Conservation (phyloP, 2,113 vertebrate genomes). For the Bungarus multicinctus region DNA sequence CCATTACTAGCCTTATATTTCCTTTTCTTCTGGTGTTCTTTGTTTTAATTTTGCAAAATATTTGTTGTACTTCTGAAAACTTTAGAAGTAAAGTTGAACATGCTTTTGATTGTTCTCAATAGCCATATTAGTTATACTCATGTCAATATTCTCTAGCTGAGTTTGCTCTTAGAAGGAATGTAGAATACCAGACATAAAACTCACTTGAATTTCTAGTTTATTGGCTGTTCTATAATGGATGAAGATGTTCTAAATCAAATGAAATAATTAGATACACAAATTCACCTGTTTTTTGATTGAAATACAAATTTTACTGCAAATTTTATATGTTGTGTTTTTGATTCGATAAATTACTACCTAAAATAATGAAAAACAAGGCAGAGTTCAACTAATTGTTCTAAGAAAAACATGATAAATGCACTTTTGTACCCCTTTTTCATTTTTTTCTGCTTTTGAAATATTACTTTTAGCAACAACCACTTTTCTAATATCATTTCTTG, state of each 20-base stretch:
- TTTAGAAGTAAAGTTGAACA: no score
- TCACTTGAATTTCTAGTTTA: background rate
- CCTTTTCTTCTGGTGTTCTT: background rate
- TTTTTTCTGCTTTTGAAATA: no score
- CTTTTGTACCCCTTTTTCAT: no score
- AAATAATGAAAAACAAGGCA: no score
- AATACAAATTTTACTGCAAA: background rate
- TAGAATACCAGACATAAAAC: background rate
- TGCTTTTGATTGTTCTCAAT: background rate
- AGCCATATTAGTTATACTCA: background rate
- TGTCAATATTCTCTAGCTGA: background rate
- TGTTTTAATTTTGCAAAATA: background rate
- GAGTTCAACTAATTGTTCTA: no score
- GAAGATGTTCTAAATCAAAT: background rate
- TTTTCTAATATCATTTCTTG: no score
- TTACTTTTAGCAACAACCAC: no score
- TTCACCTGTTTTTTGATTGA: background rate
- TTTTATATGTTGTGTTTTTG: background rate
- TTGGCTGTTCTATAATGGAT: background rate
- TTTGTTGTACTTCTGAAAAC: background rate
- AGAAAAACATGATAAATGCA: no score
- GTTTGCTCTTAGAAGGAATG: background rate
- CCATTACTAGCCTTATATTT: background rate
- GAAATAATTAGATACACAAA: no score
- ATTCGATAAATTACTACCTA: background rate